Base-by-base conservation (phyloP, 2,888 invertebrate species). In the Brachylomia viminalis region DNA sequence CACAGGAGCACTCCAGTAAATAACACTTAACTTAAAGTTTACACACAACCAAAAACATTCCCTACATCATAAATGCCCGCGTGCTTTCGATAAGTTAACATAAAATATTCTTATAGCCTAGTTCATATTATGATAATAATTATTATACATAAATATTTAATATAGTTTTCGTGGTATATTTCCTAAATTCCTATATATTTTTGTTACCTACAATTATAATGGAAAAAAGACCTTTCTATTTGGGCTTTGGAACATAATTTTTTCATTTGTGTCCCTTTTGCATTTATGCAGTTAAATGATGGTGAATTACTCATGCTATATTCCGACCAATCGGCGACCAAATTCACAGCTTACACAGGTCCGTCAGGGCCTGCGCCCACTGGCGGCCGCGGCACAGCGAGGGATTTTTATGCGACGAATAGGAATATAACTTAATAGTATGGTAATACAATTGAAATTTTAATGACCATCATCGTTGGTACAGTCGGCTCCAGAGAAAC, bases 1-100 rank as follows among this genome's bases (percentile, higher is more conserved):
- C 70, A 62, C 30, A 80, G 62, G 68, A 79, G 77, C 68, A 77
- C 6, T 77, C 68, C 77, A 69, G n/a, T 61, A 82, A 75, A 77
- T 81, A 67, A 74, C 65, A 72, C 33, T 64, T 64, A 83, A 64
- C 59, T 66, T 76, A 78, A 61, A 62, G 38, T 42, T 49, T 74
- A 45, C 38, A 76, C 59, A 73, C 49, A 79, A 73, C 59, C 64
- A 72, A 72, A 78, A 72, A 78, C 81, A 72, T 72, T 56, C 73
- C 62, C 62, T 66, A 76, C 49, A 79, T 68, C 49, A 64, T 78
- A 75, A 77, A 84, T 77, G 78, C 75, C 27, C 30, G 30, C 20
- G 4, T 52, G 65, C 56, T 80, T 65, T 49, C 49, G 58, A 68
- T 69, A 64, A 62, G 15, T 74, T 59, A 66, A 76, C 33, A 64